Base-by-base conservation (phyloP, 2,888 invertebrate genomes). In the Eupithecia insigniata region DNA sequence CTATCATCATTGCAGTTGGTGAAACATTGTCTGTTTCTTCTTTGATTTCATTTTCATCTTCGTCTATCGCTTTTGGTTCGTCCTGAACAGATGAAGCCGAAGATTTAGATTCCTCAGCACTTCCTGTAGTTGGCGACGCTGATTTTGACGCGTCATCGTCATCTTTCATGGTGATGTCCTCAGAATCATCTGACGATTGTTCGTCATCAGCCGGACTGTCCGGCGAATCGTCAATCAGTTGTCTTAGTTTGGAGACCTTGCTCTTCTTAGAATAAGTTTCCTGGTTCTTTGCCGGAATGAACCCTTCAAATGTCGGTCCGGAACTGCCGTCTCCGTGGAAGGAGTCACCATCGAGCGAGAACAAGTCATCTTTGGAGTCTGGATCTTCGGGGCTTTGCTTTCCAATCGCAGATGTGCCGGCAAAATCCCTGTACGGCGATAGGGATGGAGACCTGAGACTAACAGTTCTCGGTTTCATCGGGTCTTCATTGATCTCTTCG, bases 381-480 rank as follows among this genome's bases (percentile, higher is more conserved):
- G 22, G 64, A 36, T 96, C 96, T 60, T 95, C 95, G 66, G 96
- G 96, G 14, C 95, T 96, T 76, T 96, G 94, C 68, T 94, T 90
- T 76, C 95, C 96, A 18, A 95, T 91, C 72, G 95, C 96, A 43
- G 96, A 95, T 2, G 92, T 90, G 7, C 81, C 78, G 7, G 85
- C 87, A 70, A 90, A 92, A 70, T 94, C 94, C 79, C 93, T 89
- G 75, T 90, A 94, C 1, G 94, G 92, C 1, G 94, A 94, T 26
- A 94, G 79, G 10, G 94, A 92, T 18, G 94, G 93, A 12, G 93
- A 93, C 60, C 92, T 85, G 43, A 91, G 83, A 10, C 90, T 81
- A 0, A 89, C 81, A 1, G 90, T 84, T 12, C 91, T 86, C 0
- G 89, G 82, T 75, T 88, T 86, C 75, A 92, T 76, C 0, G 90